Percentiles rank a stretch among this genome's conserved stretches.
Evolutionary conservation across 92 coral and sea anemone genomes (phyloP).

Genomic region (Anthopleura xanthogrammica): DNA sequence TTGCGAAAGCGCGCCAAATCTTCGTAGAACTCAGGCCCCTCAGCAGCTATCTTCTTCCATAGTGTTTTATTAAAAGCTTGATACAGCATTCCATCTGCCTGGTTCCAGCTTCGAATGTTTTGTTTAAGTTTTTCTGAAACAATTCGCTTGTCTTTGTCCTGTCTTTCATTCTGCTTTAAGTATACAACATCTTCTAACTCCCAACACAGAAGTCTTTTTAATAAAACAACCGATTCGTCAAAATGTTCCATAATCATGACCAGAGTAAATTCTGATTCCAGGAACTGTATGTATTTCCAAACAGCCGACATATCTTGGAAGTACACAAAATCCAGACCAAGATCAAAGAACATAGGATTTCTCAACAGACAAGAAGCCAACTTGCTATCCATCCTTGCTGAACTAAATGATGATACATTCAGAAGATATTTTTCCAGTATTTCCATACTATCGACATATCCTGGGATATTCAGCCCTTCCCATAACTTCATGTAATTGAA

Average conservation of each 20-base stretch:
- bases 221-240: constrained; percentile 71
- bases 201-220: constrained; percentile 76
- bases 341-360: constrained; percentile 59
- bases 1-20: constrained; percentile 59
- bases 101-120: constrained; percentile 64
- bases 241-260: constrained; percentile 69
- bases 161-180: constrained; percentile 54
- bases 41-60: constrained; percentile 46
- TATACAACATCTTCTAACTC: constrained; percentile 55
- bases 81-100: constrained; percentile 65
- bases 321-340: constrained; percentile 53
- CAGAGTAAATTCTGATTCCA: constrained; percentile 62
- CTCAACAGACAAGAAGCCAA: constrained; percentile 14
- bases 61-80: constrained; percentile 56
- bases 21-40: constrained; percentile 57
- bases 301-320: constrained; percentile 50
- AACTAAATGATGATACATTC: constrained; percentile 14
- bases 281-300: constrained; percentile 40
- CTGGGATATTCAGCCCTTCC: constrained; percentile 31
- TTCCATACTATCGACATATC: constrained; percentile 25
- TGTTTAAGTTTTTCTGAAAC: constrained; percentile 24
- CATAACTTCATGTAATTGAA: constrained; percentile 57
- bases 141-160: constrained; percentile 36
- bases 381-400: background rate
- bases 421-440: constrained; percentile 38